Percentiles rank a stretch among this genome's conserved stretches.
phyloP scores from a whole-genome alignment of 2,797 vertebrate species.

The Megaceryle alcyon region DNA sequence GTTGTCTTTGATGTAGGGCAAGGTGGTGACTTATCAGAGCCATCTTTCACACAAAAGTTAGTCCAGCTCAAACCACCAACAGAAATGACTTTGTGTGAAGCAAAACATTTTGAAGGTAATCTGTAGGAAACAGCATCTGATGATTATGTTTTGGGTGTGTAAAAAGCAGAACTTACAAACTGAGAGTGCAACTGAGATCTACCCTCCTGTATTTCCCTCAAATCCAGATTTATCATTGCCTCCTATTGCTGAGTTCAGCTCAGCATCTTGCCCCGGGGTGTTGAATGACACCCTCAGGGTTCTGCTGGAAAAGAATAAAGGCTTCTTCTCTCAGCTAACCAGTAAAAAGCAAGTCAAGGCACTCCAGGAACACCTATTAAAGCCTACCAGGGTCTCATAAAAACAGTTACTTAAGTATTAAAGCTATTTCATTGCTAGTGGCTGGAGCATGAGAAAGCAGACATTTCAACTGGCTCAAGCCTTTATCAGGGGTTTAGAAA shows the following conservation, averaged over 20 bases:
- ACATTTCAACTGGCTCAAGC: not conserved
- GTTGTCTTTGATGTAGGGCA: not conserved
- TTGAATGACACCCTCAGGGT: constrained; percentile 39
- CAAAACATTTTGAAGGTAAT: not conserved
- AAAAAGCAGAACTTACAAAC: not conserved
- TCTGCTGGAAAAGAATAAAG: constrained; percentile 52
- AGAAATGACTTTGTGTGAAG: not conserved
- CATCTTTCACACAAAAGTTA: not conserved
- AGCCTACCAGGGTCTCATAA: constrained; percentile 54
- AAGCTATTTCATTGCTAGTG: constrained; percentile 42
- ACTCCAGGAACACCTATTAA: constrained; percentile 57
- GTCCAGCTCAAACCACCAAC: not conserved
- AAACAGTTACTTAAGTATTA: constrained; percentile 56
- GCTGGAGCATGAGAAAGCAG: constrained; percentile 26
- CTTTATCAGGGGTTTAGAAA: constrained; percentile 16
- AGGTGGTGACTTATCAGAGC: not conserved
- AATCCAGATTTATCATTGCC: not conserved
- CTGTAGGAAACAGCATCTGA: not conserved
- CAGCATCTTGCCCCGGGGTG: not conserved
- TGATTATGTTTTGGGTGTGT: not conserved
- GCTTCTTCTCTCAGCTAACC: constrained; percentile 27
- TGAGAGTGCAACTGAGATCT: not conserved
- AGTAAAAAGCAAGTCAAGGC: constrained; percentile 38
- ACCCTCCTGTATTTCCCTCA: not conserved
- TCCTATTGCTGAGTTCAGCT: not conserved